Evolutionary conservation across 92 coral and sea anemone genomes (phyloP), one percentile per base, ranked within the genome.

Genomic region (Nematostella vectensis): DNA sequence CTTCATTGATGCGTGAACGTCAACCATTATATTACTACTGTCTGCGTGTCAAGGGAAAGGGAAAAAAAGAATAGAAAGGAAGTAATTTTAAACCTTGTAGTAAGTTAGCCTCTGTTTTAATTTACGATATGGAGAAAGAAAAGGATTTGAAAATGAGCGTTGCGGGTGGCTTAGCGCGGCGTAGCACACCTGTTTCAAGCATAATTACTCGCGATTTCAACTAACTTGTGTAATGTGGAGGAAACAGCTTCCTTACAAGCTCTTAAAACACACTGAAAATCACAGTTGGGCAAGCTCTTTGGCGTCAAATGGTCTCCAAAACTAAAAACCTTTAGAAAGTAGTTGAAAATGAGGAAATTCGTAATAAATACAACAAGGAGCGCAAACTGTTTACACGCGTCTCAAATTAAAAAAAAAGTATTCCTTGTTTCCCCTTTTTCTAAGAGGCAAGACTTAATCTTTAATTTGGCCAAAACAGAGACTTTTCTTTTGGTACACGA

Each of bases 251-350:
- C 20, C 15, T 28, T 25, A 66, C 13, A 13, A 47, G 39, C 6
- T 54, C 57, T 29, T 31, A 15, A 44, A n/a, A n/a, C n/a, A 56
- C 19, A 55, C 72, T 54, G 43, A 48, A 55, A 66, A 66, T 54
- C 72, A 66, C 72, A 66, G 72, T 66, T 24, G 72, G 72, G 55
- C 20, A 28, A 30, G 45, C 54, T 18, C 18, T 21, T 26, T 20
- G 72, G 63, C 72, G 72, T 48, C 72, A 13, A 48, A 23, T 25
- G 26, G 72, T 54, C 72, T 45, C 1, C n/a, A n/a, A n/a, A n/a
- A n/a, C n/a, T n/a, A n/a, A n/a, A n/a, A n/a, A n/a, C n/a, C n/a
- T n/a, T n/a, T n/a, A n/a, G n/a, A n/a, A n/a, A n/a, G n/a, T n/a
- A n/a, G n/a, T n/a, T n/a, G n/a, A n/a, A n/a, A n/a, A n/a, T n/a